phyloP scores from a whole-genome alignment of 2,113 vertebrate species.

The Desmodus rotundus region DNA sequence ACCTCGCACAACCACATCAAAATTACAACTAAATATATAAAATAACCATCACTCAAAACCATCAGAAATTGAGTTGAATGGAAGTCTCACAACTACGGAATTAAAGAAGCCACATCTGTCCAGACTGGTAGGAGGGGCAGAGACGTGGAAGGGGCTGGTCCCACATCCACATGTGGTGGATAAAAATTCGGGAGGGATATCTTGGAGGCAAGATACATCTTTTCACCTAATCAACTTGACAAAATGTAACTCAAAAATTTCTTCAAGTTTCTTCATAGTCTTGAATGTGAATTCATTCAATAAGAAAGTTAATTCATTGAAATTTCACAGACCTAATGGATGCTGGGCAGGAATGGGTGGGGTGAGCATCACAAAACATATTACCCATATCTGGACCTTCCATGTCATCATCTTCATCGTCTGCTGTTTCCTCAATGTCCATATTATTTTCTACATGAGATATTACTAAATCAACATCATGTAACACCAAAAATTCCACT shows the following conservation, averaged over 20 bases:
- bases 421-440: slow-evolving; percentile 55
- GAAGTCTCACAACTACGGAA: too few species aligned
- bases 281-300: not conserved
- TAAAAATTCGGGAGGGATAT: too few species aligned
- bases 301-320: not conserved
- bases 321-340: not conserved
- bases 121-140: too few species aligned
- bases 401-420: slow-evolving; percentile 69
- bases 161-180: too few species aligned
- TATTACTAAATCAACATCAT: slow-evolving; percentile 85
- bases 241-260: slow-evolving; percentile 28
- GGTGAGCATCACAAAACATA: not conserved
- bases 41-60: too few species aligned
- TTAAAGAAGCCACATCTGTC: too few species aligned
- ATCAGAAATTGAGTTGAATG: too few species aligned
- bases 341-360: not conserved
- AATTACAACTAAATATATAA: too few species aligned
- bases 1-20: too few species aligned
- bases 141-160: too few species aligned
- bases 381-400: slow-evolving; percentile 80
- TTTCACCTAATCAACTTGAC: not conserved
- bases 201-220: not conserved
- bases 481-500: slow-evolving; percentile 86
- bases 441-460: slow-evolving; percentile 80
- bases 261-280: not conserved